Conservation (phyloP, 1,140 invertebrate genomes). For the Drosophila hydei region DNA sequence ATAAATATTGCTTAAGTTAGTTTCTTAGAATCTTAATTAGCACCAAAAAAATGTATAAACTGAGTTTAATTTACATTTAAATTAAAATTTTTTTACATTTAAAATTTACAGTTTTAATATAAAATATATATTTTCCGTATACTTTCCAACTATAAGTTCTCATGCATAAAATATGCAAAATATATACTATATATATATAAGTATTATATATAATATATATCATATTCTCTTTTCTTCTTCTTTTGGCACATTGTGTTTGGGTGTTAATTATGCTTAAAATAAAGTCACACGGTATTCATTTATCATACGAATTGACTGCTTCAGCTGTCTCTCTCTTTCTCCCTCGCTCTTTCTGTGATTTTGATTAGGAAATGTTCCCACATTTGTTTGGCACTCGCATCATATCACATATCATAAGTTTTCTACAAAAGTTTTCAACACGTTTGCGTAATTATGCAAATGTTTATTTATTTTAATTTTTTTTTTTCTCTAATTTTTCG, state of each 20-base stretch:
- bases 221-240: too few relatives aligned
- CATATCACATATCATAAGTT: conserved; percentile 57
- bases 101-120: too few relatives aligned
- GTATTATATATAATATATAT: too few relatives aligned
- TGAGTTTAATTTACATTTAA: too few relatives aligned
- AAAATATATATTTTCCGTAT: too few relatives aligned
- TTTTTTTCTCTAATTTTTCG: not conserved
- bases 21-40: too few relatives aligned
- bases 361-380: conserved; percentile 46
- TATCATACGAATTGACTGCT: conserved; percentile 6
- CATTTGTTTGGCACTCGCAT: conserved; percentile 24
- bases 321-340: conserved; percentile 37
- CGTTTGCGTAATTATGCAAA: conserved; percentile 75
- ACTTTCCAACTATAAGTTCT: too few relatives aligned
- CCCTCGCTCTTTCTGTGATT: not conserved
- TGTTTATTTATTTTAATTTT: conserved; percentile 11
- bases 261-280: conserved; percentile 31
- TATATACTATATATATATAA: too few relatives aligned
- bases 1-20: too few relatives aligned
- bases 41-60: too few relatives aligned
- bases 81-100: too few relatives aligned
- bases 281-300: conserved; percentile 27
- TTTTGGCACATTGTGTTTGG: not conserved
- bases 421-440: conserved; percentile 60
- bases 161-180: too few relatives aligned